Base-by-base conservation (phyloP, 2,888 invertebrate species). In the Morpho helenor region DNA sequence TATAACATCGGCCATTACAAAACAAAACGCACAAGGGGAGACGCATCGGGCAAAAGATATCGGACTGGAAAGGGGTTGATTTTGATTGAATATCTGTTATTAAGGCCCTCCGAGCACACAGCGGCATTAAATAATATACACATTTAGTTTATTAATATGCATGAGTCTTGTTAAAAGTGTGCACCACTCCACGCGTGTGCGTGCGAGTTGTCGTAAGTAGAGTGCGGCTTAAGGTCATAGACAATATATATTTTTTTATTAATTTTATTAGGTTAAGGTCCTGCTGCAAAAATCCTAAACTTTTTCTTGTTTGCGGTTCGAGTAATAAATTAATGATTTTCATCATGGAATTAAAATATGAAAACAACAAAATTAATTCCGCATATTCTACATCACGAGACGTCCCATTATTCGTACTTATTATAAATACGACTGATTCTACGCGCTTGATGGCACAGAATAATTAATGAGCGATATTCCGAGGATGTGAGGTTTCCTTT, bases 41-140 rank as follows among this genome's bases (percentile, higher is more conserved):
- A 83, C 80, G 82, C 82, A 83, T 76, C 82, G 77, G 76, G 74
- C 81, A 76, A 85, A 86, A 88, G 88, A 87, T 87, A 87, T 87
- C 87, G 87, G 87, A 75, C 82, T 79, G 80, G 80, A 77, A 84
- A 87, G 88, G 89, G 90, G 88, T 87, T 86, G 87, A 84, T 83
- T 87, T 89, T 89, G 90, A 90, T 90, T 89, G 90, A 90, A 90
- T 90, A 90, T 90, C 89, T 89, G 90, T 85, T 88, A 89, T 90
- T 81, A 88, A 83, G 85, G 81, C 86, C 87, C 79, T 80, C 80
- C 79, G 75, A 64, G 68, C 85, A 82, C 87, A 86, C 82, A 68
- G 70, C 81, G 68, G 68, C 79, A 84, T 84, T 82, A 85, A 87
- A 87, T 88, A 89, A 86, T 87, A 85, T 84, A 87, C 83, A 81